A percentile compares a stretch with the other conserved stretches of the same genome.
phyloP scores from a whole-genome alignment of 2,888 invertebrate genomes.

The Rambutsinella grinnellia region DNA sequence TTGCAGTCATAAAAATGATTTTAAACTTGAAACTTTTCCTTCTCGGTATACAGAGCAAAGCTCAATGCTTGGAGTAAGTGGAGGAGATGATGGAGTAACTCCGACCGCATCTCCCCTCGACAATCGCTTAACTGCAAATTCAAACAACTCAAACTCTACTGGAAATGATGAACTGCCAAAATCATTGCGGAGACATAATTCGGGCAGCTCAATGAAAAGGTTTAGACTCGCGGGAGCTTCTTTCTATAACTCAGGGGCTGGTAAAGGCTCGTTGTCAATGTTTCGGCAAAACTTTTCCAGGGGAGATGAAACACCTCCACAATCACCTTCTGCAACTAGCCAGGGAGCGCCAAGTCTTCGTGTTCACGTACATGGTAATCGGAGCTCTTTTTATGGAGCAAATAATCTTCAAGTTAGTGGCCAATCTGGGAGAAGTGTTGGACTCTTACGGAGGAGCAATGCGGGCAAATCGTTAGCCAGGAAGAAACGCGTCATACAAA shows the following conservation, averaged over 20 bases:
- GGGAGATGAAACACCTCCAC: constrained; percentile 30
- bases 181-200: constrained; percentile 29
- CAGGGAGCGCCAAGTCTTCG: constrained; percentile 39
- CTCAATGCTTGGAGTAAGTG: constrained; percentile 58
- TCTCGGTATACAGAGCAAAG: constrained; percentile 62
- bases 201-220: constrained; percentile 23
- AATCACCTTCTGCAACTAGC: constrained; percentile 16
- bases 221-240: constrained; percentile 18
- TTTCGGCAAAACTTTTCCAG: constrained; percentile 16
- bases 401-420: constrained; percentile 37
- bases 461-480: constrained; percentile 70
- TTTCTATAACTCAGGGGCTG: constrained; percentile 20
- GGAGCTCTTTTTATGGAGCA: constrained; percentile 41
- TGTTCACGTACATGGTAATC: constrained; percentile 19
- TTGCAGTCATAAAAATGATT: too few species aligned
- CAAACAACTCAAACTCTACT: constrained; percentile 11
- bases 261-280: constrained; percentile 19
- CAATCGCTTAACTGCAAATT: constrained; percentile 22
- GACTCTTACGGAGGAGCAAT: constrained; percentile 69
- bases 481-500: constrained; percentile 73
- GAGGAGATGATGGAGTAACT: constrained; percentile 49
- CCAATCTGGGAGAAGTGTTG: constrained; percentile 30
- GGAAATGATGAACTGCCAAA: constrained; percentile 26
- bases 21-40: too few species aligned
- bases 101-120: constrained; percentile 55